Evolutionary conservation across 2,888 invertebrate species (phyloP).

Genomic region (Drosophila hamatofila): DNA sequence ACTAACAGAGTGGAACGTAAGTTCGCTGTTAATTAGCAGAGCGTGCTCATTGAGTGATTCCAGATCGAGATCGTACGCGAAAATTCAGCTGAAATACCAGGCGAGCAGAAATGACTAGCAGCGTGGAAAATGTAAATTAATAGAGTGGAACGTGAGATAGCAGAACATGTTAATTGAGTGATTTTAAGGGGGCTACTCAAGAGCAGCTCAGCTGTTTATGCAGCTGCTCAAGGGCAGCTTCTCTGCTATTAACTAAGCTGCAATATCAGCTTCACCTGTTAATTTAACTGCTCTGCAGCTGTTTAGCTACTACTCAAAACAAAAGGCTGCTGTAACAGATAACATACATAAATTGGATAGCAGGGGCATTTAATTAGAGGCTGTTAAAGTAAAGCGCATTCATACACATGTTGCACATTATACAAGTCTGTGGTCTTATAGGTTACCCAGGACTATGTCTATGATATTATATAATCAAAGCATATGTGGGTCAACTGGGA

Average conservation of each 20-base stretch:
- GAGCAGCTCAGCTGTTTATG: neutral
- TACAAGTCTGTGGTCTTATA: too few species aligned
- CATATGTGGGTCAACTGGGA: neutral
- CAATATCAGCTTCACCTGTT: too few species aligned
- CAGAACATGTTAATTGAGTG: neutral
- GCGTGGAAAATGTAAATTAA: neutral
- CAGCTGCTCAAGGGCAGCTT: too few species aligned
- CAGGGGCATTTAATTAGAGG: too few species aligned
- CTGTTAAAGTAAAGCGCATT: too few species aligned
- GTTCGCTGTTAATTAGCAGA: neutral
- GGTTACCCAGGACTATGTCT: neutral
- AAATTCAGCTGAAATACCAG: neutral
- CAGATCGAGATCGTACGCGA: neutral
- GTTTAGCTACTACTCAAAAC: too few species aligned
- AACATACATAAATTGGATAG: too few species aligned
- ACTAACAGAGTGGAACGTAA: neutral
- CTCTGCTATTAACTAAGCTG: too few species aligned
- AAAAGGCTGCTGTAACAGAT: too few species aligned
- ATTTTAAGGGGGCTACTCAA: neutral
- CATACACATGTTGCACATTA: too few species aligned
- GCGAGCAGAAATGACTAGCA: neutral
- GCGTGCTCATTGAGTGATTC: too few species aligned
- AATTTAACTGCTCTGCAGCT: too few species aligned
- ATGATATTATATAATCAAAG: neutral
- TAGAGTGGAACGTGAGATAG: neutral